Evolutionary conservation across 2,113 vertebrate genomes (phyloP).

Genomic region (Tylochromis polylepis): DNA sequence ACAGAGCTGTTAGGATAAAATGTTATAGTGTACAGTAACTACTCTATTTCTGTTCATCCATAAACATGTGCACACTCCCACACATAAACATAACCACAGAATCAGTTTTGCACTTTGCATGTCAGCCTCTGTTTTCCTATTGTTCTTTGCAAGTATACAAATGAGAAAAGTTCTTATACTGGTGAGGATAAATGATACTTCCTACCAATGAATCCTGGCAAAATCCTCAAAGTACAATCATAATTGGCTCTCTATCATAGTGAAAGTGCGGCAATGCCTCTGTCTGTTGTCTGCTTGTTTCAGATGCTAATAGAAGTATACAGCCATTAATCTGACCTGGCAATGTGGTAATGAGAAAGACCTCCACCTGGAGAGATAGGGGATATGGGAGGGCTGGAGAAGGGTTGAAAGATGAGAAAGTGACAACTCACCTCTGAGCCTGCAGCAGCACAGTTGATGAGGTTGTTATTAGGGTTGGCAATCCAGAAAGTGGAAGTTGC

Average conservation of each 20-base stretch:
- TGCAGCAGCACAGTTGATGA: conserved; percentile 91
- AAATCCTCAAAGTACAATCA: conserved; percentile 13
- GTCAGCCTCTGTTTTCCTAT: neutral
- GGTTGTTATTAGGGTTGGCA: conserved; percentile 97
- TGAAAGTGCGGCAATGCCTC: neutral
- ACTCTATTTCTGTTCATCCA: neutral
- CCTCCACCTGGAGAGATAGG: conserved; percentile 5
- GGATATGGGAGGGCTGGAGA: neutral
- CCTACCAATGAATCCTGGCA: neutral
- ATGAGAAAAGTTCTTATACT: conserved; percentile 24
- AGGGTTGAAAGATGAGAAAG: neutral
- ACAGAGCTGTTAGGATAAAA: neutral
- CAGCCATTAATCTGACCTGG: conserved; percentile 56
- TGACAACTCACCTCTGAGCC: conserved; percentile 88
- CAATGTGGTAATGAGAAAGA: conserved; percentile 30
- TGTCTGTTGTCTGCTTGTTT: conserved; percentile 23
- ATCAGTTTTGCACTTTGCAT: neutral
- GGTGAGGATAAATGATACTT: conserved; percentile 2
- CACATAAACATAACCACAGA: neutral
- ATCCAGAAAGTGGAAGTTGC: conserved; percentile 98
- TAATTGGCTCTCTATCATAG: conserved; percentile 45
- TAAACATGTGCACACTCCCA: neutral
- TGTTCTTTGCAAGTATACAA: conserved; percentile 14
- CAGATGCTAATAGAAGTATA: conserved; percentile 20
- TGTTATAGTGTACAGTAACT: neutral